Percentiles rank a stretch among this genome's conserved stretches.
Conservation (phyloP, 1,140 invertebrate species). For the Ceratitis capitata region DNA sequence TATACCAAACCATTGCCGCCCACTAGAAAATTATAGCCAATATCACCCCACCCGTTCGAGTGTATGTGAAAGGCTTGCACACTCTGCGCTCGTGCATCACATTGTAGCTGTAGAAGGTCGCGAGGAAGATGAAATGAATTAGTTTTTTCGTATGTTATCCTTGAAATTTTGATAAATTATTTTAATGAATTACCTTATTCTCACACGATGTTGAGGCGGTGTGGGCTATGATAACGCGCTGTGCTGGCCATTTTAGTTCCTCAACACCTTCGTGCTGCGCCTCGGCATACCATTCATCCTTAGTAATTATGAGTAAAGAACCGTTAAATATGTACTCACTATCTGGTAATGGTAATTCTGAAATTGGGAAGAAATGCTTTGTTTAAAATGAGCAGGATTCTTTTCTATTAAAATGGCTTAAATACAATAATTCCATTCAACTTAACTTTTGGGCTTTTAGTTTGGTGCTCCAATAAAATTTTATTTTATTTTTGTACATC, state of each 20-base stretch:
- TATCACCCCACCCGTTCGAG: constrained; percentile 71
- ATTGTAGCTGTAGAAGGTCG: constrained; percentile 61
- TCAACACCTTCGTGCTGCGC: constrained; percentile 64
- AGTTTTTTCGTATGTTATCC: neutral
- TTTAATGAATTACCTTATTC: constrained; percentile 58
- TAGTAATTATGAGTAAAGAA: constrained; percentile 45
- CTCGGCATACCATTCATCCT: constrained; percentile 71
- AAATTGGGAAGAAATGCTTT: neutral
- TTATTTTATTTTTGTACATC: neutral
- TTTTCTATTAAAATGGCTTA: neutral
- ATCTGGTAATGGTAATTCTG: neutral
- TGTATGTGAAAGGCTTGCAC: constrained; percentile 82
- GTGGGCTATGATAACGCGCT: constrained; percentile 69
- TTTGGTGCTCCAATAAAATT: constrained; percentile 11
- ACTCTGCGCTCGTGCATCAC: constrained; percentile 67
- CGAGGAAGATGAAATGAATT: neutral
- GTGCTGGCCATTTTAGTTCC: constrained; percentile 64
- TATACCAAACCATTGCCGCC: constrained; percentile 73
- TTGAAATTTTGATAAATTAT: no score
- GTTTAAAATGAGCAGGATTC: no score
- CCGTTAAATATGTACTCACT: constrained; percentile 38
- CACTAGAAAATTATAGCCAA: constrained; percentile 76
- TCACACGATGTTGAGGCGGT: constrained; percentile 67
- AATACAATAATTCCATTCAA: constrained; percentile 60
- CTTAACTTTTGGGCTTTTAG: constrained; percentile 50